Conservation (phyloP, 2,113 vertebrate species). For the Lepidothrix coronata region DNA sequence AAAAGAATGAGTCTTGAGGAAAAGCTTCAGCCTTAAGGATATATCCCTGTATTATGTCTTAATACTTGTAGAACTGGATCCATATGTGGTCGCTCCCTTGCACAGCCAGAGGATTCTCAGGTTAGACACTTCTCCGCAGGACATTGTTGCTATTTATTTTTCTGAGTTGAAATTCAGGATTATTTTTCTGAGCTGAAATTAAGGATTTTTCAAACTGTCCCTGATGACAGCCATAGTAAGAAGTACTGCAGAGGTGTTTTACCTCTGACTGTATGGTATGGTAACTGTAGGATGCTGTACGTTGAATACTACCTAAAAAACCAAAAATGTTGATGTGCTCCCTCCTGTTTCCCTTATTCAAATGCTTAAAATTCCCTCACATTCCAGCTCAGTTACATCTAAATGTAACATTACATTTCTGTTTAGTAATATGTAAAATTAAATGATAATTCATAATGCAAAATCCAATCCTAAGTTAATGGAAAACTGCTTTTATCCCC, state of each 20-base stretch:
- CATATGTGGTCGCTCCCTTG: background rate
- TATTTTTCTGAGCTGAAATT: background rate
- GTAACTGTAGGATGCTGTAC: background rate
- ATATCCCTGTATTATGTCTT: background rate
- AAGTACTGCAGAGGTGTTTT: background rate
- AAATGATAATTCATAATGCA: background rate
- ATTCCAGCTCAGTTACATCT: background rate
- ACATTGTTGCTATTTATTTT: background rate
- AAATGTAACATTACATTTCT: slow-evolving; percentile 13
- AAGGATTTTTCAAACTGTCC: background rate
- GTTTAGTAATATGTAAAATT: background rate
- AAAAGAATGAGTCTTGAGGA: background rate
- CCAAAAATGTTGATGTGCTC: background rate
- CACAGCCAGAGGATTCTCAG: background rate
- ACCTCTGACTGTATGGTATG: background rate
- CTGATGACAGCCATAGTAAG: background rate
- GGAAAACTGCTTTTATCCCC: background rate
- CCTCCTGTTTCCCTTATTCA: background rate
- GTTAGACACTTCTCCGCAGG: background rate
- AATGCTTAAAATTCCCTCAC: background rate
- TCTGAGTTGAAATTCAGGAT: background rate
- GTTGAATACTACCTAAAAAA: background rate
- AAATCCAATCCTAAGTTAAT: background rate
- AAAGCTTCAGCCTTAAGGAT: background rate
- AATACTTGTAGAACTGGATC: background rate